phyloP scores from a whole-genome alignment of 30 jellyfish, hydroid and myxozoan species.

The Turritopsis rubra region DNA sequence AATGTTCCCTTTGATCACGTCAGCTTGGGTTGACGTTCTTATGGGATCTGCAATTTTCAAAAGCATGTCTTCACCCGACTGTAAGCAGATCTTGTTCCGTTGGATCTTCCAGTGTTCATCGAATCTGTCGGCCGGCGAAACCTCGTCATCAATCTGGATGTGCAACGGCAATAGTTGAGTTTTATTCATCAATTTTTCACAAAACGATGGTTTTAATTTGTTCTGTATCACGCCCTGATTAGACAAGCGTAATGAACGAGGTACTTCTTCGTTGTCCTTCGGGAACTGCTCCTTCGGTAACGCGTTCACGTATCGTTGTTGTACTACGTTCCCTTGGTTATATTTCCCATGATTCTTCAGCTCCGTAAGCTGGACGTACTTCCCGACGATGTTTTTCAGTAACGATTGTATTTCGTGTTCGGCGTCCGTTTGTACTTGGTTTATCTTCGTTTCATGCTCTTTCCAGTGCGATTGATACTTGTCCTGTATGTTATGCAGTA shows the following conservation, averaged over 20 bases:
- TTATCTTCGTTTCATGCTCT: constrained; percentile 62
- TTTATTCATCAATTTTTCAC: neutral
- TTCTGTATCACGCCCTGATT: neutral
- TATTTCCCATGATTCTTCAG: constrained; percentile 15
- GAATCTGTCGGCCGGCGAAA: neutral
- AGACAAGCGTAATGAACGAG: neutral
- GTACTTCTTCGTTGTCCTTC: neutral
- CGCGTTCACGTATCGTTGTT: neutral
- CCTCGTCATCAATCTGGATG: neutral
- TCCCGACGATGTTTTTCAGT: constrained; percentile 69
- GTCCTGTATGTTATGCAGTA: constrained; percentile 64
- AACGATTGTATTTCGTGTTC: constrained; percentile 69
- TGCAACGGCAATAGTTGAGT: neutral
- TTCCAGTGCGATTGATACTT: constrained; percentile 63
- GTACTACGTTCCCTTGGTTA: neutral
- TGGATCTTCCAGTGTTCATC: neutral
- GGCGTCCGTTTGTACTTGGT: constrained; percentile 76
- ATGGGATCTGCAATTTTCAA: neutral
- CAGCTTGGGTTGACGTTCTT: neutral
- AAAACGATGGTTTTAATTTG: neutral
- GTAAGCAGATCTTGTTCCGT: neutral
- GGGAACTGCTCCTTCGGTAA: neutral
- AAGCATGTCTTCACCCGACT: neutral
- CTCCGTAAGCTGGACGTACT: constrained; percentile 54
- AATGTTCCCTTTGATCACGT: neutral